These are phyloP conservation scores for Caranx melampygus DNA, from an alignment of 2,113 vertebrate species.

Conservation along the genomic window DNA sequence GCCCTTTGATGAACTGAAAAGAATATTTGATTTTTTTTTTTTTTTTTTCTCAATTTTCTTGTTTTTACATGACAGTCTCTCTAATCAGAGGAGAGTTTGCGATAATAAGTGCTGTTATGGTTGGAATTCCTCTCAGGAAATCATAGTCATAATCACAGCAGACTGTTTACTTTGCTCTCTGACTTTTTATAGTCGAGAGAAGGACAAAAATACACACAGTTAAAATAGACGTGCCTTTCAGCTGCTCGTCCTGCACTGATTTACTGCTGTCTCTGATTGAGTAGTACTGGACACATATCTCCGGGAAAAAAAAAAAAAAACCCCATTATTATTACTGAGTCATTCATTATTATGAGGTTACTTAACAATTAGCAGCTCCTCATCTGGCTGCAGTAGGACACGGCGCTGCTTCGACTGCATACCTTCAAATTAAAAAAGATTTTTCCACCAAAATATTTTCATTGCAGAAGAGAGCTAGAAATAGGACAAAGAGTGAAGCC, in stretches of 20 bases:
- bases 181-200: slow-evolving; percentile 51
- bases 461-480: not conserved
- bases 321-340: slow-evolving; percentile 11
- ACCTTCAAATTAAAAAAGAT: not conserved
- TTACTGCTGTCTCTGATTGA: slow-evolving; percentile 52
- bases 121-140: slow-evolving; percentile 68
- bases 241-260: slow-evolving; percentile 44
- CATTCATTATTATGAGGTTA: slow-evolving; percentile 20
- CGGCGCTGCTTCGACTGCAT: not conserved
- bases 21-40: slow-evolving; percentile 38
- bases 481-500: not conserved
- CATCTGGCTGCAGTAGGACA: not conserved
- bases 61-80: slow-evolving; percentile 62
- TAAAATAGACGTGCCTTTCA: slow-evolving; percentile 36
- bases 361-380: slow-evolving; percentile 26
- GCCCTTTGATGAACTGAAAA: slow-evolving; percentile 62
- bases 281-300: slow-evolving; percentile 32
- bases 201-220: slow-evolving; percentile 65
- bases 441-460: not conserved
- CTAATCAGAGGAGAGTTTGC: slow-evolving; percentile 65
- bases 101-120: slow-evolving; percentile 68
- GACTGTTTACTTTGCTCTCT: slow-evolving; percentile 69
- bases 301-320: slow-evolving; percentile 38
- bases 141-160: slow-evolving; percentile 63
- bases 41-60: slow-evolving; percentile 34